A percentile compares a stretch with the other conserved stretches of the same genome.
Conservation (phyloP, 2,113 vertebrate genomes). For the Pseudonaja textilis region DNA sequence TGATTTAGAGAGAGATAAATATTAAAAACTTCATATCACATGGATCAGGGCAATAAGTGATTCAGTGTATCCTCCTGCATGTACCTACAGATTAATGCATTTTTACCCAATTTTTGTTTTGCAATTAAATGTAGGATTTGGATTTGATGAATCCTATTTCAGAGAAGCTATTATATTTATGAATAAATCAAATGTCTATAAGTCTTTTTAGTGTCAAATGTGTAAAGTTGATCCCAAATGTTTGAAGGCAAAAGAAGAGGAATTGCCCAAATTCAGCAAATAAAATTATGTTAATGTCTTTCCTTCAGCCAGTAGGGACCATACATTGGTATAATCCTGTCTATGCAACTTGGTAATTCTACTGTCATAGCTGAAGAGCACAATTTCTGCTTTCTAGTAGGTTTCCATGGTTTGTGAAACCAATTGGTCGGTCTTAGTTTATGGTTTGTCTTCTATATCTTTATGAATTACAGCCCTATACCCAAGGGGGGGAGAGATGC, state of each 20-base stretch:
- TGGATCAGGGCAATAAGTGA: not conserved
- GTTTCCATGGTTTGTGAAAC: not conserved
- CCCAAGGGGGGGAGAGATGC: not conserved
- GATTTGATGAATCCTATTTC: not conserved
- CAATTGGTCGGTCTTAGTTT: not conserved
- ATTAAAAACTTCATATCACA: not conserved
- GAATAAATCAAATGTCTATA: not conserved
- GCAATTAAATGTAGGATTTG: not conserved
- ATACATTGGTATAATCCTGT: not conserved
- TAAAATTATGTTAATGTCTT: not conserved
- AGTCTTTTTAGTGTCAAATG: not conserved
- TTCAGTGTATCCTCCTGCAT: not conserved
- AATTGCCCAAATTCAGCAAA: not conserved
- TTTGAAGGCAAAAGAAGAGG: not conserved
- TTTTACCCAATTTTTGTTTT: not conserved
- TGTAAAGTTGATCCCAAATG: not conserved
- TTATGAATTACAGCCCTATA: not conserved
- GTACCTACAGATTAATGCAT: not conserved
- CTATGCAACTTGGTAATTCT: not conserved
- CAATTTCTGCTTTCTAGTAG: not conserved
- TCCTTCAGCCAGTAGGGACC: not conserved
- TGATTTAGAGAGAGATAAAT: not conserved
- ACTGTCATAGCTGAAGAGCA: not conserved
- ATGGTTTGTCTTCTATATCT: not conserved
- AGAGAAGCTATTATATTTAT: not conserved